phyloP scores from a whole-genome alignment of 2,888 invertebrate species.

The Tuberolachnus salignus region DNA sequence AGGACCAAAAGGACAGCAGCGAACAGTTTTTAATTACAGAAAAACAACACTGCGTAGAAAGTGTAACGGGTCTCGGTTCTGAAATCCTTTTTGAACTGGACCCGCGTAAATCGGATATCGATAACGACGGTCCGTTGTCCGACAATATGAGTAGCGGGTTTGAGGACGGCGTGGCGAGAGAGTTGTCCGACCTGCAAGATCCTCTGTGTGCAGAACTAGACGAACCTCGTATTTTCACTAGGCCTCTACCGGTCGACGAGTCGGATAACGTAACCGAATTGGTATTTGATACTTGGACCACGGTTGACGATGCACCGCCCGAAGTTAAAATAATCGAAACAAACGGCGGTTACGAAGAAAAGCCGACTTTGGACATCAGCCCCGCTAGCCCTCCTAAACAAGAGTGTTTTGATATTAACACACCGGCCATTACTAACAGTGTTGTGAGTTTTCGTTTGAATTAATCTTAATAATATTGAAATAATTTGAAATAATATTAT shows the following conservation, averaged over 20 bases:
- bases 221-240: constrained; percentile 42
- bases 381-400: constrained; percentile 21
- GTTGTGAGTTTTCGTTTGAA: constrained; percentile 53
- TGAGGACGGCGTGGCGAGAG: constrained; percentile 4
- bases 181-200: constrained; percentile 5
- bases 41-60: constrained; percentile 36
- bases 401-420: constrained; percentile 52
- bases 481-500: no score
- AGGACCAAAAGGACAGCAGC: constrained; percentile 31
- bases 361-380: constrained; percentile 25
- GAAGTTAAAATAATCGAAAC: constrained; percentile 17
- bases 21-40: constrained; percentile 34
- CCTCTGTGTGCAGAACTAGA: constrained; percentile 13
- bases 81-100: constrained; percentile 5
- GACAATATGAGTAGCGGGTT: constrained; percentile 39
- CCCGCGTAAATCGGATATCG: constrained; percentile 19
- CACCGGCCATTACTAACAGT: constrained; percentile 36
- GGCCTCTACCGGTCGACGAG: constrained; percentile 36
- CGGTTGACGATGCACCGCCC: constrained; percentile 34
- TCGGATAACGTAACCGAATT: constrained; percentile 51
- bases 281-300: constrained; percentile 56
- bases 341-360: constrained; percentile 10
- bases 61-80: constrained; percentile 25
- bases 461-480: no score
- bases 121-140: constrained; percentile 28